Base-by-base conservation (phyloP, 2,888 invertebrate genomes). In the Zelleria hepariella region DNA sequence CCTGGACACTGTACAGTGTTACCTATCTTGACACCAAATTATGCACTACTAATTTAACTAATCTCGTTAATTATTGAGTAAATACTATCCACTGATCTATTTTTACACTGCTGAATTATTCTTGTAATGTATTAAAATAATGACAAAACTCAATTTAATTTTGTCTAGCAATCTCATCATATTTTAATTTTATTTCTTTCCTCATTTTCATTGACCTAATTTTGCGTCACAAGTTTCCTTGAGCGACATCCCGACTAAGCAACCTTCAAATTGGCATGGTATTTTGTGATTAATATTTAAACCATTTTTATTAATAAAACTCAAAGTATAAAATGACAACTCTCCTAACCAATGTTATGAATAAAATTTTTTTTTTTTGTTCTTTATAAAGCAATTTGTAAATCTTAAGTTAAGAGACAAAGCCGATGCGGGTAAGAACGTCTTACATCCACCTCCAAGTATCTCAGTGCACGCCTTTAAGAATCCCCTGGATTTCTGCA, bases 91-190 rank as follows among this genome's bases (percentile, higher is more conserved):
- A 21, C 23, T 51, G 20, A 21, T 20, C 23, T 51, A 21, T 10
- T n/a, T n/a, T n/a, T n/a, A n/a, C 23, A 51, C 23, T 51, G 23
- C 21, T 26, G n/a, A 23, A 23, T n/a, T 24, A 74, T 80, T 82
- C 81, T 83, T 83, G 86, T 84, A 82, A 85, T 85, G 84, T 85
- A 72, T 83, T 83, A 82, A 83, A 83, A 81, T 80, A 74, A 53
- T 63, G 66, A 48, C 67, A 64, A 66, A 63, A 61, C 65, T 66
- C 63, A 60, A 64, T 62, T 62, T 67, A 67, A 0, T 62, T 69
- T 71, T 66, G 62, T 61, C 62, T 15, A 23, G n/a, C 15, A 32
- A 55, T 21, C 53, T 27, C 62, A 65, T 64, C 64, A 64, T 65
- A 57, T 75, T 72, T 69, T 57, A 47, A 57, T 75, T 72, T 68